Base-by-base conservation (phyloP, 1,140 invertebrate genomes). In the Drosophila pandora region DNA sequence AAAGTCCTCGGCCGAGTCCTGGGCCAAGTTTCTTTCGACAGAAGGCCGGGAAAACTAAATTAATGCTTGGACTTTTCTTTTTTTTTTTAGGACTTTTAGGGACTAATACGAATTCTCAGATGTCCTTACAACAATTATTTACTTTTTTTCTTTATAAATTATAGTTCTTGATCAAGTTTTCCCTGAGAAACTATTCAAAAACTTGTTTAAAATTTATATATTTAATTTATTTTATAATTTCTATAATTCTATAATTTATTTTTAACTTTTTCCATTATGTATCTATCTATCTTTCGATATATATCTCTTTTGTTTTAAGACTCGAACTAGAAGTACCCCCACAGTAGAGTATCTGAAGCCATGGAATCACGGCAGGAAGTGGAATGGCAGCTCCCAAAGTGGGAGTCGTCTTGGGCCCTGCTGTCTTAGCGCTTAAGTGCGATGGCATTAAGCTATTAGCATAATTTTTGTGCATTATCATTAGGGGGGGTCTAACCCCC, bases 381-480 rank as follows among this genome's bases (percentile, higher is more conserved):
- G 17, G 17, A 17, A 17, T 17, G 17, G 17, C 0, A 17, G 17
- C 17, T 17, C 17, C 17, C 17, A 17, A 17, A 17, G 17, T 17
- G 17, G 17, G 17, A 17, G 17, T 55, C 68, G 45, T 56, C 59
- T 57, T 58, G 60, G 81, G 53, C 79, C 25, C 64, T 72, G 72
- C 72, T 85, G 67, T 85, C 67, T 79, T 85, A 80, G 60, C 80
- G 56, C 73, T 77, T 80, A 85, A 84, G 81, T 85, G 76, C 77
- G 60, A 84, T 76, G 81, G 77, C 73, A 85, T 85, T 85, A 85
- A 85, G 82, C 82, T 87, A 87, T 85, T 85, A 87, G 82, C 82
- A 87, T 85, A 87, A 85, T 85, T 82, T 82, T 71, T 87, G 69
- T 85, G 74, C 82, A 85, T 87, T 85, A 85, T 80, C 81, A 84